A percentile compares a stretch with the other conserved stretches of the same genome.
Conservation (phyloP, 2,113 vertebrate genomes). For the Stomatorhinus ivindoensis region DNA sequence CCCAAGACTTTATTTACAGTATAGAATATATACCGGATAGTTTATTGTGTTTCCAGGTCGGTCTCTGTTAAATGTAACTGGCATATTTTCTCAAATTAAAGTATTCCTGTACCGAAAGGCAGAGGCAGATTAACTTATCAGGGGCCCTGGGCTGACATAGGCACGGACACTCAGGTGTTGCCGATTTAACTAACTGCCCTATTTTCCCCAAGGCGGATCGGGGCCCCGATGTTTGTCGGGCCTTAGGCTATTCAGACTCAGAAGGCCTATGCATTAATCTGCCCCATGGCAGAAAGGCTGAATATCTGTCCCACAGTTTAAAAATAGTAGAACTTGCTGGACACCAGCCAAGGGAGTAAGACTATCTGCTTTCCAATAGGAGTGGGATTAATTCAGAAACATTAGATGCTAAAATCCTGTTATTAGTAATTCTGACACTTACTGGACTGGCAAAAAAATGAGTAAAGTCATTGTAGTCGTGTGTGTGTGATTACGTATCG, state of each 20-base stretch:
- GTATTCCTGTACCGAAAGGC: not conserved
- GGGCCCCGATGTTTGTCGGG: not conserved
- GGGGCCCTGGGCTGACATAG: not conserved
- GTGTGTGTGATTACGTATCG: not conserved
- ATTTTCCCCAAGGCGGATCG: not conserved
- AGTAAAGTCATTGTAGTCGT: not conserved
- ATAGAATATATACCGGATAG: not conserved
- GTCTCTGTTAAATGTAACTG: not conserved
- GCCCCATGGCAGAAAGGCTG: not conserved
- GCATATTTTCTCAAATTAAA: not conserved
- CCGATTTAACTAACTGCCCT: not conserved
- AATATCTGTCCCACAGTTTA: not conserved
- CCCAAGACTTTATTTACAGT: not conserved
- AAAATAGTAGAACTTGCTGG: not conserved
- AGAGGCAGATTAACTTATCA: not conserved
- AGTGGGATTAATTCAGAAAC: constrained; percentile 53
- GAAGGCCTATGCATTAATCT: not conserved
- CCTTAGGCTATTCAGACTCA: not conserved
- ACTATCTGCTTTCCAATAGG: constrained; percentile 61
- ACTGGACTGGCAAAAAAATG: constrained; percentile 44
- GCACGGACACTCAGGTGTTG: constrained; percentile 14
- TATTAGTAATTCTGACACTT: constrained; percentile 61
- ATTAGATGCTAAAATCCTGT: constrained; percentile 52
- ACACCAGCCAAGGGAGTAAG: constrained; percentile 28
- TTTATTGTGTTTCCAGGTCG: not conserved